Base-by-base conservation (phyloP, 2,113 vertebrate species). In the Erythrolamprus reginae region DNA sequence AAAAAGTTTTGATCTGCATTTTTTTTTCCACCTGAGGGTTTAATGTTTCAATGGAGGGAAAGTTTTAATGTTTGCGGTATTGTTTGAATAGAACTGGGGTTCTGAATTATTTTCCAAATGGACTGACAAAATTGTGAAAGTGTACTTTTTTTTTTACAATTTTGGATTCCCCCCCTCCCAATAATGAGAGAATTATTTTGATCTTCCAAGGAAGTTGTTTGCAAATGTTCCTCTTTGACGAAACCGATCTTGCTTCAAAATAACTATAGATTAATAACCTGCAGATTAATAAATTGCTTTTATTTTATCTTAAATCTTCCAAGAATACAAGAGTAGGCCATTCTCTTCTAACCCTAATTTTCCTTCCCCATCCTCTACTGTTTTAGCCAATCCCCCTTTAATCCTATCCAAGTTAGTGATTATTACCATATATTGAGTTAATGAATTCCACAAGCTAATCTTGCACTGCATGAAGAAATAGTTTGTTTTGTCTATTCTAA, bases 1-100 rank as follows among this genome's bases (percentile, higher is more conserved):
- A n/a, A n/a, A 7, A 55, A 38, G 55, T 61, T 94, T 91, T 83
- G 85, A 61, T 83, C 42, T 70, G 42, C 1, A 1, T 52, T 84
- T 28, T 2, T 65, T 91, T 91, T 93, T 82, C 38, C 1, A 92
- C 88, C 45, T 88, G 83, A 86, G 65, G 24, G 94, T 90, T 48
- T 90, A 38, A 93, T 89, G 24, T 87, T 91, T 82, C 61, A n/a
- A 65, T 33, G n/a, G 58, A 61, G 58, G 28, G n/a, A 28, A 33
- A 65, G 26, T 93, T 90, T 51, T 90, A 45, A 93, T 87, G 24
- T 87, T 92, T 82, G 26, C 91, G n/a, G 52, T 53, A 21, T 61
- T 82, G 86, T 33, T 19, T 13, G 19, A 90, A 87, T 88, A 21
- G 0, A 91, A 90, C 24, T 4, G 52, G 21, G 90, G 1, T 2